Conservation (phyloP, 2,888 invertebrate species). For the Athalia rosae region DNA sequence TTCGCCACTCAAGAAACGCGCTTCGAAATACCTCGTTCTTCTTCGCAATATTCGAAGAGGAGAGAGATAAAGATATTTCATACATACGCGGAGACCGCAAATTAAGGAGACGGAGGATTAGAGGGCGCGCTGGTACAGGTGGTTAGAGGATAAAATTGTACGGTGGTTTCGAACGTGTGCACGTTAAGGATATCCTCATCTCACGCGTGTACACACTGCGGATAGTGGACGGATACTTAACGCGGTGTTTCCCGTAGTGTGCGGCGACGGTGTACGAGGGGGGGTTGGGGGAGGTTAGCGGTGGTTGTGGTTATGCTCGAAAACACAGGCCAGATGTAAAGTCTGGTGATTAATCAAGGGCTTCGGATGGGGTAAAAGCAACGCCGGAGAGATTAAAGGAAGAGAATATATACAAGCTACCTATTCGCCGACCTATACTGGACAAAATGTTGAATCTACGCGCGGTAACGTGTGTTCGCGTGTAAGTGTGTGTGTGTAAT, state of each 20-base stretch:
- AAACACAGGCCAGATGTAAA: slow-evolving; percentile 44
- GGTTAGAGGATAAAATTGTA: too few species aligned
- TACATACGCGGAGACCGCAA: slow-evolving; percentile 1
- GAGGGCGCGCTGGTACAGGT: background rate
- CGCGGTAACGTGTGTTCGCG: too few species aligned
- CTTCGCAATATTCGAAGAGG: too few species aligned
- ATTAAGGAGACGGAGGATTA: background rate
- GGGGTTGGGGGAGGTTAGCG: background rate
- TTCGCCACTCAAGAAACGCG: too few species aligned
- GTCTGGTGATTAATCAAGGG: slow-evolving; percentile 45
- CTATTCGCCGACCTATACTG: background rate
- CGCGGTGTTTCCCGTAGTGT: slow-evolving; percentile 9
- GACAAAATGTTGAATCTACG: slow-evolving; percentile 10
- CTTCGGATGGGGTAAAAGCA: slow-evolving; percentile 43
- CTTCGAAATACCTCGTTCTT: background rate
- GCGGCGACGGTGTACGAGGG: background rate
- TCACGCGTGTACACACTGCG: too few species aligned
- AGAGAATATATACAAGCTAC: background rate
- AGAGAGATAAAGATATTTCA: too few species aligned
- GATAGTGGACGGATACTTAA: slow-evolving; percentile 41
- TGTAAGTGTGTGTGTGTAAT: too few species aligned
- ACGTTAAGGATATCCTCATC: too few species aligned
- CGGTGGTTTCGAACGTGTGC: too few species aligned
- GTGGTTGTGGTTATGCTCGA: slow-evolving; percentile 38
- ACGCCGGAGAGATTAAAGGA: slow-evolving; percentile 34